Conservation (phyloP, 2,888 invertebrate genomes). For the Acrocyrtus sp. region DNA sequence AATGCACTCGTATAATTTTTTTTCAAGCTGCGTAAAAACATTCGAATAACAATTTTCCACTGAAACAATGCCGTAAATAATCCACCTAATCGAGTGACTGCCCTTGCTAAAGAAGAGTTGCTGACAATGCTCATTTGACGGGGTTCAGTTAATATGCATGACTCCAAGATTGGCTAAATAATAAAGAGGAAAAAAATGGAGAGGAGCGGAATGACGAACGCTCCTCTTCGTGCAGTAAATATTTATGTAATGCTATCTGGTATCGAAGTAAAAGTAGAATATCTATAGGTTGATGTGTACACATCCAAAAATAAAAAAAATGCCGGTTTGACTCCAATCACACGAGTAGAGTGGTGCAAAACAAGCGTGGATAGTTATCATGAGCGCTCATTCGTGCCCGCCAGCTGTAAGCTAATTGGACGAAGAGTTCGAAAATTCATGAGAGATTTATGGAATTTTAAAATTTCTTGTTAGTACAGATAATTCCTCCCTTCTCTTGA, state of each 20-base stretch:
- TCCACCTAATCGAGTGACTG: slow-evolving; percentile 26
- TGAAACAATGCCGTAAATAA: slow-evolving; percentile 45
- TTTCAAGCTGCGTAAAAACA: too few relatives aligned
- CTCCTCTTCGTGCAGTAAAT: too few relatives aligned
- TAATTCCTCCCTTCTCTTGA: too few relatives aligned
- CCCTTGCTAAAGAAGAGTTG: slow-evolving; percentile 32
- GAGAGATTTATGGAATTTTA: slow-evolving; percentile 51
- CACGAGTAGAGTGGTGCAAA: slow-evolving; percentile 52
- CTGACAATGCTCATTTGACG: slow-evolving; percentile 39
- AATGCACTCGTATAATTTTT: too few relatives aligned
- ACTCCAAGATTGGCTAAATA: slow-evolving; percentile 28
- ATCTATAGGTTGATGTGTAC: too few relatives aligned
- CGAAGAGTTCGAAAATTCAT: slow-evolving; percentile 35
- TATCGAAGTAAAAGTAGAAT: too few relatives aligned
- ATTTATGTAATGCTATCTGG: too few relatives aligned
- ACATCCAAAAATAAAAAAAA: too few relatives aligned
- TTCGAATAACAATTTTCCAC: too few relatives aligned
- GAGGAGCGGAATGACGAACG: too few relatives aligned
- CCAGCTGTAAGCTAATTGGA: slow-evolving; percentile 53
- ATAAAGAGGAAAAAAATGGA: slow-evolving; percentile 8
- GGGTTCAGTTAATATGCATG: slow-evolving; percentile 27
- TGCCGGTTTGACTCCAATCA: slow-evolving; percentile 50
- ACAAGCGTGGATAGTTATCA: slow-evolving; percentile 54
- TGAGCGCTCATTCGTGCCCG: slow-evolving; percentile 35
- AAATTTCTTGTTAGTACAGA: slow-evolving; percentile 29